phyloP scores from a whole-genome alignment of 2,888 invertebrate species.

The Pollenia angustigena region DNA sequence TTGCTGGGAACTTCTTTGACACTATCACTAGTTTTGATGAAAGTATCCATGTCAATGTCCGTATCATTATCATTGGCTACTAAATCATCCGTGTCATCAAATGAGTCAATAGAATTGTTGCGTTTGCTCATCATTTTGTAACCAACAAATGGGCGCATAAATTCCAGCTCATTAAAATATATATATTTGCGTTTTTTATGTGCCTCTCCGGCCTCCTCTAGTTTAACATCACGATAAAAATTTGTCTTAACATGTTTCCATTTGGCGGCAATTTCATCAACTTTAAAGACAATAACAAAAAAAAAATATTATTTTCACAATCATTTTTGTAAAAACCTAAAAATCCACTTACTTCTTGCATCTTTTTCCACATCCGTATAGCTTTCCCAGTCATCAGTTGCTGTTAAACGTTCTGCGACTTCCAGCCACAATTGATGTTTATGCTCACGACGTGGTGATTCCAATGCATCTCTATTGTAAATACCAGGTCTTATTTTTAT shows the following conservation, averaged over 20 bases:
- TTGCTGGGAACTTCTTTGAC: not conserved
- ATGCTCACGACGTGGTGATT: constrained; percentile 52
- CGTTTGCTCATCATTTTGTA: constrained; percentile 1
- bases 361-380: constrained; percentile 67
- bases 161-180: constrained; percentile 57
- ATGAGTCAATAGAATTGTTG: constrained; percentile 11
- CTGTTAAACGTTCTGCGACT: constrained; percentile 63
- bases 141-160: constrained; percentile 59
- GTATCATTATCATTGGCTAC: constrained; percentile 34
- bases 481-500: constrained; percentile 63
- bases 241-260: constrained; percentile 61
- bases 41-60: constrained; percentile 51
- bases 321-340: not conserved
- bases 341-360: constrained; percentile 48
- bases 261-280: constrained; percentile 60
- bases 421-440: constrained; percentile 67
- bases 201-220: constrained; percentile 44
- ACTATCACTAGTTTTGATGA: constrained; percentile 25
- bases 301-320: not conserved
- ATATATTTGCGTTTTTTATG: constrained; percentile 60
- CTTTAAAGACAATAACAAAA: constrained; percentile 3
- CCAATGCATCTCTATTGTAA: constrained; percentile 50
- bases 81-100: constrained; percentile 39
- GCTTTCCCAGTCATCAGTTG: constrained; percentile 63
- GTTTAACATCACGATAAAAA: constrained; percentile 59